Evolutionary conservation across 2,888 invertebrate species (phyloP), one percentile per base, ranked within the genome.

Genomic region (Fragum whitleyi): DNA sequence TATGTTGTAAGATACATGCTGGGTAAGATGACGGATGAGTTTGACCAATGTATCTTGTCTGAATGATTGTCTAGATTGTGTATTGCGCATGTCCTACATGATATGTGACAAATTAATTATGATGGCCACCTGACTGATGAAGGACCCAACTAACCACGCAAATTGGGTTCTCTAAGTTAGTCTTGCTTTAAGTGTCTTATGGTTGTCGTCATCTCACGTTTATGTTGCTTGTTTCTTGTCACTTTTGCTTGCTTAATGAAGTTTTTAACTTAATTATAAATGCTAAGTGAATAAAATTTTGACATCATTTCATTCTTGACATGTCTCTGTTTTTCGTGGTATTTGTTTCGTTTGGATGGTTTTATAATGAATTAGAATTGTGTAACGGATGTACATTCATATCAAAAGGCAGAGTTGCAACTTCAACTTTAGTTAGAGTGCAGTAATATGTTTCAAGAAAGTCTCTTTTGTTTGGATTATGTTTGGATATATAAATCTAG

Each of bases 71-170:
- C 65, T 21, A 9, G 11, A 19, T n/a, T 26, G n/a, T 42, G 65
- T 39, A 23, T 23, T 65, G 42, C 65, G 65, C 65, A 65, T 65
- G 65, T 65, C 65, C 42, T 32, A 42, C 65, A 65, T 42, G 21
- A 26, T n/a, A 65, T 21, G 42, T 65, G 65, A 39, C 42, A 65
- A 28, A 65, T 65, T 65, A 65, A 65, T 65, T 39, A 65, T 65
- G 65, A 65, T 42, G 65, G 23, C 65, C 39, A 26, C 21, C 14
- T 42, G 65, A 42, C 65, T 23, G 23, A 21, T 36, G 42, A 65
- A 21, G 21, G 65, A 42, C 23, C 19, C 36, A 65, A 11, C 42
- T 42, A 7, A 62, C 1, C 36, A 19, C 57, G 16, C 26, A 7
- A 7, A 62, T 1, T n/a, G n/a, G 5, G n/a, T 21, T n/a, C 2